A percentile compares a stretch with the other conserved stretches of the same genome.
These are phyloP conservation scores for Maniola hyperantus DNA, from an alignment of 2,888 invertebrate species.

Conservation along the genomic window DNA sequence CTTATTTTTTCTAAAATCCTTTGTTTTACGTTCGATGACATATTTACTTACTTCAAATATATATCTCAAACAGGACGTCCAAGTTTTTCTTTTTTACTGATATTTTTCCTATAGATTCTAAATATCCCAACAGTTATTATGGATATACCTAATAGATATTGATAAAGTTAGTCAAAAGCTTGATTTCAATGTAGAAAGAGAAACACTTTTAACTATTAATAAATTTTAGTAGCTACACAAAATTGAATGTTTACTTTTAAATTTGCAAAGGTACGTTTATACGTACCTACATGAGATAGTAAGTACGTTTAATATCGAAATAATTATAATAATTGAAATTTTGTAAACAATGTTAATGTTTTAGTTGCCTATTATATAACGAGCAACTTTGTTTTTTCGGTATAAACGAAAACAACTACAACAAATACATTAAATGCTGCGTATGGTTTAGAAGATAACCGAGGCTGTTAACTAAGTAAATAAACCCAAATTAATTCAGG, in stretches of 20 bases:
- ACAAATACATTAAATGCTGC: constrained; percentile 54
- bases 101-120: too few species aligned
- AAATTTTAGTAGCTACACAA: background rate
- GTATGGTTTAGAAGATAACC: constrained; percentile 77
- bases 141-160: background rate
- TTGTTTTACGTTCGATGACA: too few species aligned
- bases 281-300: background rate
- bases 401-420: constrained; percentile 39
- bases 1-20: too few species aligned
- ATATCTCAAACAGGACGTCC: too few species aligned
- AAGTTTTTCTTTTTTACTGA: too few species aligned
- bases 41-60: too few species aligned
- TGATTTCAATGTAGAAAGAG: background rate
- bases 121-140: too few species aligned
- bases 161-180: background rate
- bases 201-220: background rate
- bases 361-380: constrained; percentile 1
- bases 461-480: constrained; percentile 72
- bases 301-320: too few species aligned
- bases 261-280: background rate
- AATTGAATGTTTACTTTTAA: background rate
- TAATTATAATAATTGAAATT: background rate
- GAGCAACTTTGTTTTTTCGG: constrained; percentile 26
- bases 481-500: constrained; percentile 78
- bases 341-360: constrained; percentile 4